Conservation (phyloP, 2,888 invertebrate species). For the Diplolepis rosae region DNA sequence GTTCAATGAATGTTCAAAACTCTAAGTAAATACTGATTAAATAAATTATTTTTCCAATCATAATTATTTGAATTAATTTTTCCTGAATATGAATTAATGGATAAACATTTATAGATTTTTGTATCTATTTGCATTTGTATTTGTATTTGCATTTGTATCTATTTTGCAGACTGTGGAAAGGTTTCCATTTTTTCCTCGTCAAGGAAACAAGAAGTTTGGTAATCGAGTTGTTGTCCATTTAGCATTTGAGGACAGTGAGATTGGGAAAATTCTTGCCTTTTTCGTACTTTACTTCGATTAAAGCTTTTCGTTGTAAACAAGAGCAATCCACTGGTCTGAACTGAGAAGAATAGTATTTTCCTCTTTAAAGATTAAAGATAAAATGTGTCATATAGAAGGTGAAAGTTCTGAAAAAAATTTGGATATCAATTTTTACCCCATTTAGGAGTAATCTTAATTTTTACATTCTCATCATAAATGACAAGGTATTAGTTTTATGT, state of each 20-base stretch:
- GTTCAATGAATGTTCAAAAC: too few species aligned
- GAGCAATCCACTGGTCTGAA: conserved; percentile 29
- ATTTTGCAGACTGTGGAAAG: background rate
- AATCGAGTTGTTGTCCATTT: conserved; percentile 22
- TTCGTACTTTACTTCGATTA: conserved; percentile 4
- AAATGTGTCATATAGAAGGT: too few species aligned
- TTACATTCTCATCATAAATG: too few species aligned
- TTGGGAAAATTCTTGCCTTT: conserved; percentile 10
- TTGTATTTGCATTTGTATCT: background rate
- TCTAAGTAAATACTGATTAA: too few species aligned
- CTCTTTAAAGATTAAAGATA: too few species aligned
- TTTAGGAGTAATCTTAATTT: too few species aligned
- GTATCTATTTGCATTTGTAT: background rate
- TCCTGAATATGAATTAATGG: background rate
- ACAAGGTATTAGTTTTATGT: too few species aligned
- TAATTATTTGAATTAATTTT: background rate
- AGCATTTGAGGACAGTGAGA: background rate
- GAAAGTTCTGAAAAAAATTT: too few species aligned
- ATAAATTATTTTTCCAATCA: too few species aligned
- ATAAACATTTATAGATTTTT: background rate
- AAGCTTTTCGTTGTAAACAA: conserved; percentile 16
- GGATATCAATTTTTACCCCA: too few species aligned
- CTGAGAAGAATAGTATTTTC: conserved; percentile 30
- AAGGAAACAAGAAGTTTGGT: conserved; percentile 11
- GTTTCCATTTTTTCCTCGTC: background rate